phyloP scores from a whole-genome alignment of 2,113 vertebrate species.

The Brienomyrus brachyistius region DNA sequence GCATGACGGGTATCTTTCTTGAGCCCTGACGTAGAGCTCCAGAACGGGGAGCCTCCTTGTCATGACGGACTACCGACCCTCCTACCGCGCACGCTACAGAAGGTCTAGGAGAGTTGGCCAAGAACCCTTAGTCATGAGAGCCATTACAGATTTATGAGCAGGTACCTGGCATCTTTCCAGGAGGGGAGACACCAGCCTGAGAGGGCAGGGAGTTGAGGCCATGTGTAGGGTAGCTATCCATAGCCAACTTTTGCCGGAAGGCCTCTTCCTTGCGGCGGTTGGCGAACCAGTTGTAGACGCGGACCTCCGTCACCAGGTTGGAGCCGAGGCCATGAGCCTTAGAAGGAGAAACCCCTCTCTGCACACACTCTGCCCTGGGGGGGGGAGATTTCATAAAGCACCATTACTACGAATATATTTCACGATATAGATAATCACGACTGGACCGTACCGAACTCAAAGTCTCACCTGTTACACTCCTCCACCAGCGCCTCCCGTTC shows the following conservation, averaged over 20 bases:
- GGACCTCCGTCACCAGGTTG: slow-evolving; percentile 96
- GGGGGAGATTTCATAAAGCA: neutral
- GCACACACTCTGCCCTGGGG: slow-evolving; percentile 88
- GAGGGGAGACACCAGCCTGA: slow-evolving; percentile 78
- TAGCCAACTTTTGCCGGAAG: slow-evolving; percentile 92
- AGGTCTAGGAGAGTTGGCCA: no score
- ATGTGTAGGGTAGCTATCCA: slow-evolving; percentile 80
- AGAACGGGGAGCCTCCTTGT: slow-evolving; percentile 54
- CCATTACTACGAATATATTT: neutral
- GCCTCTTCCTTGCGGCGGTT: slow-evolving; percentile 97
- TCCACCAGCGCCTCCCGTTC: slow-evolving; percentile 90
- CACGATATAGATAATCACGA: neutral
- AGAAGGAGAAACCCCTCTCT: slow-evolving; percentile 93
- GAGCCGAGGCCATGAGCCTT: slow-evolving; percentile 95
- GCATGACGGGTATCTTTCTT: neutral
- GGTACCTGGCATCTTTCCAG: slow-evolving; percentile 78
- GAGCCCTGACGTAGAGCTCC: neutral
- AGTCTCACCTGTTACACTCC: slow-evolving; percentile 88
- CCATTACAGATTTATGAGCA: neutral
- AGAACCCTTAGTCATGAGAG: neutral
- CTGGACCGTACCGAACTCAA: neutral
- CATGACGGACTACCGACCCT: neutral
- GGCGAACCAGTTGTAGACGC: slow-evolving; percentile 99
- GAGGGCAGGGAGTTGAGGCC: slow-evolving; percentile 78
- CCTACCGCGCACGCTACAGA: neutral